Conservation (phyloP, 2,113 vertebrate genomes). For the Myocastor coypus region DNA sequence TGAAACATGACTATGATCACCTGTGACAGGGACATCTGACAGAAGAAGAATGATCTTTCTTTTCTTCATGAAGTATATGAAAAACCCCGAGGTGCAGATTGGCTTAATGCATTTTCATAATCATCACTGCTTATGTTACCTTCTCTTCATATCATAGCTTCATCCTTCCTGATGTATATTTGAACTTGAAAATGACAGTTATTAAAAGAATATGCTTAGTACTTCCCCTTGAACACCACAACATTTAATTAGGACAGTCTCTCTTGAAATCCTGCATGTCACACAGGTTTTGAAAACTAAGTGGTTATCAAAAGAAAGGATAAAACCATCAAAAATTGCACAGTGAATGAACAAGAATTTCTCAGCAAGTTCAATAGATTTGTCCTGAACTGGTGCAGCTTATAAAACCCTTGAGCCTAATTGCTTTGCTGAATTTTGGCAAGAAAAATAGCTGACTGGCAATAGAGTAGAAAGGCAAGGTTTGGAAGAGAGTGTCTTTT, state of each 20-base stretch:
- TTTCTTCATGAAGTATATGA: constrained; percentile 66
- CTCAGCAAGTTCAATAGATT: constrained; percentile 73
- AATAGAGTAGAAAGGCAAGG: constrained; percentile 56
- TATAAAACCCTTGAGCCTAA: constrained; percentile 73
- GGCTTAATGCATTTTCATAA: constrained; percentile 60
- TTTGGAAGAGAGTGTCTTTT: constrained; percentile 74
- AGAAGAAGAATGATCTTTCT: constrained; percentile 73
- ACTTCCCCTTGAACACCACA: constrained; percentile 61
- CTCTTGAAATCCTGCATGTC: constrained; percentile 58
- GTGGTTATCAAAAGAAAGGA: constrained; percentile 71
- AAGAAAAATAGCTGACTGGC: constrained; percentile 73
- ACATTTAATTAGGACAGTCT: constrained; percentile 73
- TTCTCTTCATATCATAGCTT: constrained; percentile 44
- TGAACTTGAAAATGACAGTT: constrained; percentile 51
- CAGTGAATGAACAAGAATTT: constrained; percentile 73
- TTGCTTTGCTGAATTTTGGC: constrained; percentile 76
- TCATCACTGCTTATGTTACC: neutral
- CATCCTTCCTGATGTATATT: constrained; percentile 29
- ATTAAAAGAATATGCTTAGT: constrained; percentile 67
- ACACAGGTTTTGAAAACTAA: constrained; percentile 72
- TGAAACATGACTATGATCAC: constrained; percentile 85
- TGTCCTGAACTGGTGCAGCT: constrained; percentile 52
- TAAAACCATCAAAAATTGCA: constrained; percentile 81
- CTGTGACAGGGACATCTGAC: constrained; percentile 83
- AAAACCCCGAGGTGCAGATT: constrained; percentile 72